Evolutionary conservation across 2,888 invertebrate species (phyloP), one percentile per base, ranked within the genome.

Genomic region (Epinotia ramella): DNA sequence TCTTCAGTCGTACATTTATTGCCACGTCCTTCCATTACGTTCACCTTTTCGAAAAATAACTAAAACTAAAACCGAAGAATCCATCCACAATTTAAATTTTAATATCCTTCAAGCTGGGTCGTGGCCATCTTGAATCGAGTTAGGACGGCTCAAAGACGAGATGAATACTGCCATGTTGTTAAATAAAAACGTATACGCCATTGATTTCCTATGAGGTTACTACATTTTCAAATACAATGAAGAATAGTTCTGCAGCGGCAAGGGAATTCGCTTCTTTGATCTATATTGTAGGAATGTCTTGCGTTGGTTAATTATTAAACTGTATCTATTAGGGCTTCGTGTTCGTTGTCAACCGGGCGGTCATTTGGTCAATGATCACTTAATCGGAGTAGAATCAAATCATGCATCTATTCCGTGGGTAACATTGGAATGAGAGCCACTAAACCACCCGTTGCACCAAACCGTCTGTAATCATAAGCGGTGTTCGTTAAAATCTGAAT

Each of bases 101-200:
- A 75, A 70, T 75, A 75, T 66, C 70, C 40, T 60, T 75, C 62
- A 71, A 56, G 40, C 65, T 20, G 33, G 59, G 16, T 57, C 57
- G 60, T 33, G 28, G 70, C 70, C 75, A 70, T 75, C 70, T 71
- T 75, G 65, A 20, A 49, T 70, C 49, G 65, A 70, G 69, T 60
- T 75, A 62, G 62, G 53, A 18, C 56, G n/a, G 65, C 64, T 71
- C 59, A 75, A 71, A 71, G 70, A 33, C 60, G 20, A 33, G 65
- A 56, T 71, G 75, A 75, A 56, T 46, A 44, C 24, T 46, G 13
- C 16, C 33, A 13, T 16, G 20, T 11, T 11, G n/a, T n/a, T 16
- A 4, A n/a, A 46, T 9, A 68, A 69, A 24, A 44, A 16, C 44
- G n/a, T 69, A 69, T n/a, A n/a, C 44, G 16, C 60, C 46, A 44